These are phyloP conservation scores for Austrofundulus limnaeus DNA, from an alignment of 2,113 vertebrate species.

Conservation along the genomic window DNA sequence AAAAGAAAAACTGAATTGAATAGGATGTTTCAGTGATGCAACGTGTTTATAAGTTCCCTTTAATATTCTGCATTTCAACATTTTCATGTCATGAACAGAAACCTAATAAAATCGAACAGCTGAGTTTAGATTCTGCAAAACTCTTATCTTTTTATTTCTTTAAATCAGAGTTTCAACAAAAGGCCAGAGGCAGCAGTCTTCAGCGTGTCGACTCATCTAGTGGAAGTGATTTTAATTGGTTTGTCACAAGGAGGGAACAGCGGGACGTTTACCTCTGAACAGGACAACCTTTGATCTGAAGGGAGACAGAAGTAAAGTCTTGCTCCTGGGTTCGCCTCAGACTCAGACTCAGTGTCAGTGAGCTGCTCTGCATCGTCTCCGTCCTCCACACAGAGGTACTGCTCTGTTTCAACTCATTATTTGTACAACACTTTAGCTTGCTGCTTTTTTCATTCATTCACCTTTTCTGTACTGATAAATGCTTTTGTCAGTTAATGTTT, in stretches of 20 bases:
- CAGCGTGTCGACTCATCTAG: neutral
- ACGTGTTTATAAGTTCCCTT: no score
- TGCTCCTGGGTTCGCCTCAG: neutral
- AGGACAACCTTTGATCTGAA: slow-evolving; percentile 50
- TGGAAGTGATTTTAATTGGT: neutral
- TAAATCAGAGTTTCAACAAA: neutral
- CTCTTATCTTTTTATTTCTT: no score
- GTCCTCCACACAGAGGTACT: slow-evolving; percentile 31
- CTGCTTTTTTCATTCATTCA: no score
- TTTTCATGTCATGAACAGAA: no score
- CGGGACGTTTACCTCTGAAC: slow-evolving; percentile 23
- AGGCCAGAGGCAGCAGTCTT: neutral
- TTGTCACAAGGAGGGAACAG: neutral
- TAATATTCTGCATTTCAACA: no score
- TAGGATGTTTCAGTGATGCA: no score
- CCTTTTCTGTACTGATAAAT: no score
- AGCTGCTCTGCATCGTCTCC: neutral
- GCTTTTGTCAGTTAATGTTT: neutral
- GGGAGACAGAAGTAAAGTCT: neutral
- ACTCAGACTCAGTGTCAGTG: neutral
- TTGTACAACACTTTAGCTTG: neutral
- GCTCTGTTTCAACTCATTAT: neutral
- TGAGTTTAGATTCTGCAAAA: no score
- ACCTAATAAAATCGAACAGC: no score
- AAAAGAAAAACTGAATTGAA: no score